These are phyloP conservation scores for Thaleichthys pacificus DNA, from an alignment of 2,797 vertebrate genomes.

Conservation along the genomic window DNA sequence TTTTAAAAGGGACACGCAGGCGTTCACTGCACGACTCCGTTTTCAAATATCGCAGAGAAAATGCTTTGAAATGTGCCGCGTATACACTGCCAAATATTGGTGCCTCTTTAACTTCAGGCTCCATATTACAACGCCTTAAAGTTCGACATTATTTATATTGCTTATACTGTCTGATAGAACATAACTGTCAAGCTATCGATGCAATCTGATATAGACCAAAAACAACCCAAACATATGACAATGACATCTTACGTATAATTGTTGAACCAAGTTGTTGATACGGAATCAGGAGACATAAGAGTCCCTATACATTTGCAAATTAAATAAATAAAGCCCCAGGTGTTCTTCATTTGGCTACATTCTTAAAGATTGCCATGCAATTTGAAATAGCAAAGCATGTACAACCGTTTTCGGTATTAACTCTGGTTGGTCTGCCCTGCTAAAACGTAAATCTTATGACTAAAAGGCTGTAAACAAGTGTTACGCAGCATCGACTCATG, in stretches of 20 bases:
- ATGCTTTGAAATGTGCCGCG: slow-evolving; percentile 96
- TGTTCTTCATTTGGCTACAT: neutral
- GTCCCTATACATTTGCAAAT: too few species aligned
- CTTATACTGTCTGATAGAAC: slow-evolving; percentile 29
- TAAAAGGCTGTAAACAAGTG: neutral
- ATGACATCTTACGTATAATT: neutral
- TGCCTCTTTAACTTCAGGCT: slow-evolving; percentile 65
- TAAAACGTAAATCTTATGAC: neutral
- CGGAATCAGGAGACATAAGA: too few species aligned
- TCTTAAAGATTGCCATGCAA: neutral
- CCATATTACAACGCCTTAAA: slow-evolving; percentile 48
- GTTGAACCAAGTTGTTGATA: neutral
- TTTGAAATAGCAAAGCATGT: neutral
- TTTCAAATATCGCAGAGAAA: slow-evolving; percentile 94
- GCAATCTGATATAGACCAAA: neutral
- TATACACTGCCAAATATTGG: slow-evolving; percentile 69
- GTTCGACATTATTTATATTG: slow-evolving; percentile 18
- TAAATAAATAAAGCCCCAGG: too few species aligned
- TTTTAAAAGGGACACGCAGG: slow-evolving; percentile 97
- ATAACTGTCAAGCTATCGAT: neutral
- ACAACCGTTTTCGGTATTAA: neutral
- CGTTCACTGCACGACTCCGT: slow-evolving; percentile 93
- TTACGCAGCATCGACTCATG: too few species aligned
- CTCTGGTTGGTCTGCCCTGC: neutral
- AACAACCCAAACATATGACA: neutral